Percentiles rank a stretch among this genome's conserved stretches.
phyloP scores from a whole-genome alignment of 2,113 vertebrate genomes.

The Pao palembangensis region DNA sequence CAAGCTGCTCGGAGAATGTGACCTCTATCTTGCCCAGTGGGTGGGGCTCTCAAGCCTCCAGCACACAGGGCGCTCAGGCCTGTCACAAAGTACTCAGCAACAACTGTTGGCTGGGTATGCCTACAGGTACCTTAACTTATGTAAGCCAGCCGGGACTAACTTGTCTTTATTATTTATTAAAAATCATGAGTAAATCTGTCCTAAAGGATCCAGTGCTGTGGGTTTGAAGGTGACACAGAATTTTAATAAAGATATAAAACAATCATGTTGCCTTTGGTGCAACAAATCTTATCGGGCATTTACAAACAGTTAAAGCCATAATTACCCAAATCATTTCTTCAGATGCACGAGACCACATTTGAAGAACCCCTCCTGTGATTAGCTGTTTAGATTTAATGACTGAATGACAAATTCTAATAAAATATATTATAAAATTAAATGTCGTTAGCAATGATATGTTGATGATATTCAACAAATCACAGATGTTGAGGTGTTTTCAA shows the following conservation, averaged over 20 bases:
- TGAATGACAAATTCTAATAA: no score
- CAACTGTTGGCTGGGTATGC: constrained; percentile 49
- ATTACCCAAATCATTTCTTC: background rate
- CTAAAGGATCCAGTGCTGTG: background rate
- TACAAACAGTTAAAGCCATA: background rate
- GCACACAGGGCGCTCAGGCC: constrained; percentile 48
- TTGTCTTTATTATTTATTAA: constrained; percentile 8
- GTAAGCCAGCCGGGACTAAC: constrained; percentile 6
- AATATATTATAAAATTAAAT: no score
- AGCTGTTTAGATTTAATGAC: no score
- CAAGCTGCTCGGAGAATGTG: constrained; percentile 74
- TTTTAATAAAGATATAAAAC: background rate
- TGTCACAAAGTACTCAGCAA: constrained; percentile 48
- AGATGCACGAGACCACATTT: background rate
- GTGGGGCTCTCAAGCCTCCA: constrained; percentile 46
- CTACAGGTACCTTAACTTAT: constrained; percentile 8
- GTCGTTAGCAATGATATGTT: background rate
- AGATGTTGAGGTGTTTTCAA: background rate
- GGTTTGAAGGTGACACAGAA: background rate
- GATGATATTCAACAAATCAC: background rate
- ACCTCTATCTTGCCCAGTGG: constrained; percentile 51
- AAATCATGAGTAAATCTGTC: no score
- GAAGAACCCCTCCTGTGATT: background rate
- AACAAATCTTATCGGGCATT: background rate
- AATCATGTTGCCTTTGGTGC: background rate